phyloP scores from a whole-genome alignment of 2,888 invertebrate species.

The Lacanobia oleracea region DNA sequence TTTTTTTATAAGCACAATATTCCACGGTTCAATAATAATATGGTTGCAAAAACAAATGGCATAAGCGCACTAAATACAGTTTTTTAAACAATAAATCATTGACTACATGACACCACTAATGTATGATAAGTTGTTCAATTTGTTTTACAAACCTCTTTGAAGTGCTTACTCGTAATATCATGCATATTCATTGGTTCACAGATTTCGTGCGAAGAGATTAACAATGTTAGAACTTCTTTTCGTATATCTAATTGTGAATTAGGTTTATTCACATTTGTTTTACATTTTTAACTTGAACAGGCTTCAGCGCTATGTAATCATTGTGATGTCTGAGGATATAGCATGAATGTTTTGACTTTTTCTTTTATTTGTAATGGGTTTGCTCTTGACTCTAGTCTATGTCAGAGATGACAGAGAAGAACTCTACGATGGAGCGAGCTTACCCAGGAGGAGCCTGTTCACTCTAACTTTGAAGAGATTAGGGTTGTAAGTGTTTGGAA shows the following conservation, averaged over 20 bases:
- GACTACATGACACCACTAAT: not conserved
- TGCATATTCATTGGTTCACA: slow-evolving; percentile 18
- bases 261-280: not conserved
- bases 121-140: slow-evolving; percentile 7
- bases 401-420: too few species aligned
- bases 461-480: too few species aligned
- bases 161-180: not conserved
- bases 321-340: not conserved
- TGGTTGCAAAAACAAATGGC: not conserved
- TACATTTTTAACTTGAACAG: not conserved
- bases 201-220: slow-evolving; percentile 8
- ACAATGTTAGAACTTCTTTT: slow-evolving; percentile 1
- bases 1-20: too few species aligned
- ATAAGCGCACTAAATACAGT: not conserved
- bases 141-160: slow-evolving; percentile 9
- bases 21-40: not conserved
- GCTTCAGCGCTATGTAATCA: not conserved
- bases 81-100: not conserved
- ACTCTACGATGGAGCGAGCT: too few species aligned
- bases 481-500: too few species aligned
- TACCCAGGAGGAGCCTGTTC: too few species aligned
- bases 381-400: too few species aligned
- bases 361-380: too few species aligned
- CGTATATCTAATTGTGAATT: slow-evolving; percentile 7
- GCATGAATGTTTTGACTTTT: too few species aligned